phyloP scores from a whole-genome alignment of 2,888 invertebrate genomes.

The Gerris lacustris region DNA sequence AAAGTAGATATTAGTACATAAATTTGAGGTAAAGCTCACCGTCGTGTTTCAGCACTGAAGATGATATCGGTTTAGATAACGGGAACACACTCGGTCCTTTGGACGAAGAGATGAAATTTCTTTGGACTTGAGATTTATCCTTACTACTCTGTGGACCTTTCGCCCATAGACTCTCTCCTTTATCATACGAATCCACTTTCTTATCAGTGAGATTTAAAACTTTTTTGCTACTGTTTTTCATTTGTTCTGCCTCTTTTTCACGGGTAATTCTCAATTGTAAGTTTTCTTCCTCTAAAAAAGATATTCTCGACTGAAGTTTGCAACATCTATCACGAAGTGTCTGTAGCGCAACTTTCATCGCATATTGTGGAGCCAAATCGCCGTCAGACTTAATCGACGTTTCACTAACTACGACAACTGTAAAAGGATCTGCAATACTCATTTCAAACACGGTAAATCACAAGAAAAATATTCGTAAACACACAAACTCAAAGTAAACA shows the following conservation, averaged over 20 bases:
- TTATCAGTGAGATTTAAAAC: not conserved
- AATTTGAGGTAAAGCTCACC: too few species aligned
- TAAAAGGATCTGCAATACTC: not conserved
- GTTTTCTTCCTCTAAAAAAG: slow-evolving; percentile 62
- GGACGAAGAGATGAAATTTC: too few species aligned
- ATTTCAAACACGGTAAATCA: not conserved
- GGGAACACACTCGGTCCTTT: too few species aligned
- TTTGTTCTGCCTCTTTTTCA: not conserved
- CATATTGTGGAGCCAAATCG: slow-evolving; percentile 29
- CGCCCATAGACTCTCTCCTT: not conserved
- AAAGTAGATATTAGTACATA: too few species aligned
- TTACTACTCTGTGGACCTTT: too few species aligned
- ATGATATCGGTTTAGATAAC: not conserved
- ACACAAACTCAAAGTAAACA: not conserved
- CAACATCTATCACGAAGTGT: slow-evolving; percentile 72
- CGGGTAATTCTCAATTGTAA: slow-evolving; percentile 43
- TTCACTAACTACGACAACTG: not conserved
- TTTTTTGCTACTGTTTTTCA: too few species aligned
- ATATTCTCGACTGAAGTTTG: slow-evolving; percentile 57
- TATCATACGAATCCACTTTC: slow-evolving; percentile 17
- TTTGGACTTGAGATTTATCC: too few species aligned
- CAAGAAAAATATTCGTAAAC: not conserved
- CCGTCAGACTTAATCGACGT: slow-evolving; percentile 15
- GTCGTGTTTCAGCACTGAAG: not conserved
- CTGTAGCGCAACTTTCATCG: slow-evolving; percentile 50